Conservation (phyloP, 1,140 invertebrate genomes). For the Copidosoma floridanum region DNA sequence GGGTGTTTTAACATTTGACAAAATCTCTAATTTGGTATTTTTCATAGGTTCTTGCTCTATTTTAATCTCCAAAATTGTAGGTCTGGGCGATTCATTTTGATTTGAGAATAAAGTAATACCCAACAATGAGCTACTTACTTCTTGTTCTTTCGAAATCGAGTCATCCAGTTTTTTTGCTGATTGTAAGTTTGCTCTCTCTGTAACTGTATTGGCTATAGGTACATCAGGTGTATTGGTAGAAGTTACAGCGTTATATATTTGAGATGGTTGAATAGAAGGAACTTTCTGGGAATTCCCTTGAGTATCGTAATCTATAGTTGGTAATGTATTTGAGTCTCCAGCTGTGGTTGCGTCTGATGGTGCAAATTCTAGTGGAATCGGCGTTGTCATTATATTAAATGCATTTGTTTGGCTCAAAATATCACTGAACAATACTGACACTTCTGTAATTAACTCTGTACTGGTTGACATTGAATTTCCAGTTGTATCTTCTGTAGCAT, state of each 20-base stretch:
- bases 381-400: background rate
- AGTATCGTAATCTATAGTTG: background rate
- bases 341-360: background rate
- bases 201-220: background rate
- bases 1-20: slow-evolving; percentile 11
- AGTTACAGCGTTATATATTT: too few relatives aligned
- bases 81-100: slow-evolving; percentile 11
- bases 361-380: background rate
- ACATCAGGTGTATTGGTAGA: too few relatives aligned
- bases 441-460: slow-evolving; percentile 12
- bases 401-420: background rate
- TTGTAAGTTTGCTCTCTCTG: background rate
- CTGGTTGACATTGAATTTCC: slow-evolving; percentile 7
- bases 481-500: slow-evolving; percentile 13
- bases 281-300: slow-evolving; percentile 9
- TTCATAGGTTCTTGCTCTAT: background rate
- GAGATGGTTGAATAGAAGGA: slow-evolving; percentile 5
- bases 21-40: slow-evolving; percentile 12
- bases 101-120: slow-evolving; percentile 1
- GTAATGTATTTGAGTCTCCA: background rate
- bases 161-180: slow-evolving; percentile 8
- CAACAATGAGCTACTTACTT: slow-evolving; percentile 19
- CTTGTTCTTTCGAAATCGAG: background rate
- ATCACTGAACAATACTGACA: slow-evolving; percentile 14
- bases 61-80: background rate